phyloP scores from a whole-genome alignment of 2,888 invertebrate species.

The Mesorhabditis spiculigera region DNA sequence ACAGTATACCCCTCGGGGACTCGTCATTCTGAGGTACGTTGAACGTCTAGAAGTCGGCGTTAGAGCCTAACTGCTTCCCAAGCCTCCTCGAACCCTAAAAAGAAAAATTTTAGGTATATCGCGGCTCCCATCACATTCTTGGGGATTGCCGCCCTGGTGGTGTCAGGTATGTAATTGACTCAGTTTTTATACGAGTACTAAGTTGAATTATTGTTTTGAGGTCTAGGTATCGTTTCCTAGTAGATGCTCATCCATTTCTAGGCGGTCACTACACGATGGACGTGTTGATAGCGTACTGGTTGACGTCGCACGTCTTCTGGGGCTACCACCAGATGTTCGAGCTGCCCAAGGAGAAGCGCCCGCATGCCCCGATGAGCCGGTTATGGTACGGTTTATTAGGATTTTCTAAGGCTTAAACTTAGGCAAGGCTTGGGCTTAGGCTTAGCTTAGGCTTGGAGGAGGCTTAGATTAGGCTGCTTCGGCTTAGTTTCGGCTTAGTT shows the following conservation, averaged over 20 bases:
- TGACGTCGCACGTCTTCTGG: constrained; percentile 66
- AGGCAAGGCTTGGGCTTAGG: too few species aligned
- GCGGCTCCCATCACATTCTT: constrained; percentile 54
- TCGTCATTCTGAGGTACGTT: constrained; percentile 43
- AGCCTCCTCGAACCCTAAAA: neutral
- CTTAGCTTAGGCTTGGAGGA: too few species aligned
- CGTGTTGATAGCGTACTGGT: constrained; percentile 57
- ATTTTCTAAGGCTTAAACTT: neutral
- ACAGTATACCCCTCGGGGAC: constrained; percentile 53
- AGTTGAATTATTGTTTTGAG: too few species aligned
- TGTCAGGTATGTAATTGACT: constrained; percentile 24
- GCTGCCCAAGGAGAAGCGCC: constrained; percentile 34
- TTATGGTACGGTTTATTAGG: constrained; percentile 37
- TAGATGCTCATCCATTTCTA: neutral
- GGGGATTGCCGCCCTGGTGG: constrained; percentile 55
- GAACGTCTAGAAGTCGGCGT: neutral
- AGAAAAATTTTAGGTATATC: constrained; percentile 38
- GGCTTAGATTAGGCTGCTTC: too few species aligned
- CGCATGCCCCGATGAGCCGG: constrained; percentile 42
- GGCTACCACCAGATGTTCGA: constrained; percentile 77
- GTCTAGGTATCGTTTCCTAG: too few species aligned
- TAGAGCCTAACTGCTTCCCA: neutral
- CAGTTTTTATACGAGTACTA: neutral
- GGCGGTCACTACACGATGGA: constrained; percentile 58
- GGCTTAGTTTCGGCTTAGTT: too few species aligned